phyloP scores from a whole-genome alignment of 2,888 invertebrate species.

The Latrodectus hesperus region DNA sequence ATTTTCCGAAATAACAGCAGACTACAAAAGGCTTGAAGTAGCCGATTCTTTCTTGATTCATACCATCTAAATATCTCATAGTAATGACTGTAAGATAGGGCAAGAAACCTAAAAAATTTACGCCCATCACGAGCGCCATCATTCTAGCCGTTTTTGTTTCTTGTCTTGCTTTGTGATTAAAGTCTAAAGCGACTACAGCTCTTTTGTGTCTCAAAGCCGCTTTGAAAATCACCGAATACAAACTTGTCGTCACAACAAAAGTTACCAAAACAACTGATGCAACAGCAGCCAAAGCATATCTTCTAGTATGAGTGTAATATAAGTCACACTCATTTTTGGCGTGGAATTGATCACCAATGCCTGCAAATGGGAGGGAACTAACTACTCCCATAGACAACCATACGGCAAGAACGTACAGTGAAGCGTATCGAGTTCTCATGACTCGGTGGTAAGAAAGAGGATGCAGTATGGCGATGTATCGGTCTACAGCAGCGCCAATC shows the following conservation, averaged over 20 bases:
- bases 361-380: constrained; percentile 69
- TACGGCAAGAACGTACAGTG: constrained; percentile 60
- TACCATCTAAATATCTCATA: constrained; percentile 69
- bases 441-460: constrained; percentile 70
- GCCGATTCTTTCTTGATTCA: constrained; percentile 51
- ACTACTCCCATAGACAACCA: constrained; percentile 71
- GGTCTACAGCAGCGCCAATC: constrained; percentile 71
- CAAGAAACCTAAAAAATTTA: constrained; percentile 70
- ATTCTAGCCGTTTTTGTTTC: constrained; percentile 71
- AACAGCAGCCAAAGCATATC: constrained; percentile 70
- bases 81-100: constrained; percentile 71
- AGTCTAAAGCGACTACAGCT: constrained; percentile 67
- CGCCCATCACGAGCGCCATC: constrained; percentile 72
- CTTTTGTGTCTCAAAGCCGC: constrained; percentile 71
- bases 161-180: constrained; percentile 54
- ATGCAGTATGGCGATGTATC: constrained; percentile 70
- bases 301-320: constrained; percentile 69
- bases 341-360: constrained; percentile 63
- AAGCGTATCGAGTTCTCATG: constrained; percentile 63
- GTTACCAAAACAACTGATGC: constrained; percentile 70
- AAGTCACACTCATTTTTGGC: constrained; percentile 71
- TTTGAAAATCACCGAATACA: constrained; percentile 72
- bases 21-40: constrained; percentile 69
- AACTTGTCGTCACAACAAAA: constrained; percentile 70
- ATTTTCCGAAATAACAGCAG: constrained; percentile 70